Evolutionary conservation across 2,888 invertebrate species (phyloP).

Genomic region (Pyrrhosoma nymphula): DNA sequence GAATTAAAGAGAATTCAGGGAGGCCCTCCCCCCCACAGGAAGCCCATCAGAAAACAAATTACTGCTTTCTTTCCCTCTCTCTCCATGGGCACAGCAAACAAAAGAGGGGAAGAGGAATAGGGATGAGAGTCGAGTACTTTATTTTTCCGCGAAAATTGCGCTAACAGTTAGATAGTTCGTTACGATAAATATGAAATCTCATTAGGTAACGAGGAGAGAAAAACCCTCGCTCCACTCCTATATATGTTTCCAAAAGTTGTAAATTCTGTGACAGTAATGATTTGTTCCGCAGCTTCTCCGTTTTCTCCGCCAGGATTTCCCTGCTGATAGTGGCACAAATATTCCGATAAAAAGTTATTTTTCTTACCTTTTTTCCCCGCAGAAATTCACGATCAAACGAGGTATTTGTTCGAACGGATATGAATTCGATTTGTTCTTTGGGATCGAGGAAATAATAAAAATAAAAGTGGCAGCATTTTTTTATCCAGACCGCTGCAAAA

Average conservation of each 20-base stretch:
- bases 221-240: neutral
- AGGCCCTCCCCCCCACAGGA: neutral
- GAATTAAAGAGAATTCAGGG: neutral
- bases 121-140: neutral
- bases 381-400: neutral
- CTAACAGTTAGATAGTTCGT: neutral
- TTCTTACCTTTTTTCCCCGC: neutral
- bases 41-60: conserved; percentile 9
- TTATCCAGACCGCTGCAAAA: neutral
- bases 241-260: neutral
- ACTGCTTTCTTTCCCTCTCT: neutral
- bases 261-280: neutral
- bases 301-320: neutral
- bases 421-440: neutral
- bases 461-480: neutral
- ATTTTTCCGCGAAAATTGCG: neutral
- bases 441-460: neutral
- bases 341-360: conserved; percentile 3
- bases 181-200: conserved; percentile 18
- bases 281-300: neutral
- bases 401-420: conserved; percentile 9
- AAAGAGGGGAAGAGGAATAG: neutral
- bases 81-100: neutral
- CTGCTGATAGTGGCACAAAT: neutral
- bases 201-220: neutral